Evolutionary conservation across 2,113 vertebrate species (phyloP), one percentile per base, ranked within the genome.

Genomic region (Grus americana): DNA sequence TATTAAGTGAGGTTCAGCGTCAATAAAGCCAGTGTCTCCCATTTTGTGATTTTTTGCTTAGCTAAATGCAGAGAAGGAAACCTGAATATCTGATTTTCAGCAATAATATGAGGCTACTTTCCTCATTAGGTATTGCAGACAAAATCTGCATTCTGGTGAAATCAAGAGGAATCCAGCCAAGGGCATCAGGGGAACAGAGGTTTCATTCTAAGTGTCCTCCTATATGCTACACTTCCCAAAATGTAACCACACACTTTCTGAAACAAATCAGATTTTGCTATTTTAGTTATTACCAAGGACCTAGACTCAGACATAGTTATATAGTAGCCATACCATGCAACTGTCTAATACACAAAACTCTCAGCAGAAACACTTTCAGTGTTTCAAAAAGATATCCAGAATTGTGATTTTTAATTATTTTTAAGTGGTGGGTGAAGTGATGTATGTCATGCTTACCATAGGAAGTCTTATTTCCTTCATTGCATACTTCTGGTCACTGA

Each of bases 381-480:
- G 0, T 27, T 70, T 61, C 36, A 84, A 73, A 91, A 66, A 38
- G 19, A 57, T 6, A 82, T 6, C 8, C 22, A 63, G 19, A 55
- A 50, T 30, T 19, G 62, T 3, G 11, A 15, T 66, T 52, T 12
- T 34, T 68, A 38, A 17, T 34, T 50, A 6, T 38, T 75, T 66
- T 66, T 5, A 83, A 73, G 49, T 21, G 9, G n/a, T 29, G 19
- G 20, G 22, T 46, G 42, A 65, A n/a, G 17, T 20, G 19, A 57
- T 29, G 3, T 15, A n/a, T n/a, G 27, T 61, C 26, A 70, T 9
- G 49, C 75, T 93, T 97, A 99, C 99, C 99, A 98, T 98, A 26
- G 98, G 98, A 89, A 99, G 98, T 71, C 98, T 98, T 91, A 99
- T 98, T 97, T 99, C 98, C 94, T 99, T 99, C 97, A 99, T 92